Evolutionary conservation across 2,113 vertebrate genomes (phyloP).

Genomic region (Apistogramma diplotaenia): DNA sequence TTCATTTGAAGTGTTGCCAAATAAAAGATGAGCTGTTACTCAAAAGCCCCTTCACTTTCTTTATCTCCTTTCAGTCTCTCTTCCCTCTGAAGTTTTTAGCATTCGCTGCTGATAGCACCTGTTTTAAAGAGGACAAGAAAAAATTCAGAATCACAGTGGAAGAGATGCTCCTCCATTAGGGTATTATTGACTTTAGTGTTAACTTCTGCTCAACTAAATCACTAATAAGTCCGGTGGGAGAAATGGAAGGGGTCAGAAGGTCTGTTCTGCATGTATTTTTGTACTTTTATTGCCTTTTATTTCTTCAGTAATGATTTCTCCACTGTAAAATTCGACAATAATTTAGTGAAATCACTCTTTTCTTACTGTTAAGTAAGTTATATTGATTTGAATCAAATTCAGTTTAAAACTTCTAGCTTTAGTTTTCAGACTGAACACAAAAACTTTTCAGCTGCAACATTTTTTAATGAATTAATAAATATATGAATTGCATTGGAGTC

Average conservation of each 20-base stretch:
- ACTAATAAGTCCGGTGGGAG: neutral
- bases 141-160: neutral
- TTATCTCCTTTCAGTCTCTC: conserved; percentile 52
- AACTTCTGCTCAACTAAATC: neutral
- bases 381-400: too few relatives aligned
- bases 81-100: conserved; percentile 43
- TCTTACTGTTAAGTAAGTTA: too few relatives aligned
- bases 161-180: neutral
- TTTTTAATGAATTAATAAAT: too few relatives aligned
- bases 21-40: conserved; percentile 68
- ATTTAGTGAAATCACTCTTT: too few relatives aligned
- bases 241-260: neutral
- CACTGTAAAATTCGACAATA: too few relatives aligned
- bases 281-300: too few relatives aligned
- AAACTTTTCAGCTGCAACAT: too few relatives aligned
- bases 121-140: conserved; percentile 40
- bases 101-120: conserved; percentile 59
- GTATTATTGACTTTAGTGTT: neutral
- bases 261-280: neutral
- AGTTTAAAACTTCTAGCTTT: too few relatives aligned
- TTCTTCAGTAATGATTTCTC: too few relatives aligned
- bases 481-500: too few relatives aligned
- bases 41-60: conserved; percentile 56
- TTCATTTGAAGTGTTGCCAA: conserved; percentile 69
- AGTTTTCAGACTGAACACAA: too few relatives aligned